phyloP scores from a whole-genome alignment of 2,888 invertebrate species.

The Orchesella flavescens region DNA sequence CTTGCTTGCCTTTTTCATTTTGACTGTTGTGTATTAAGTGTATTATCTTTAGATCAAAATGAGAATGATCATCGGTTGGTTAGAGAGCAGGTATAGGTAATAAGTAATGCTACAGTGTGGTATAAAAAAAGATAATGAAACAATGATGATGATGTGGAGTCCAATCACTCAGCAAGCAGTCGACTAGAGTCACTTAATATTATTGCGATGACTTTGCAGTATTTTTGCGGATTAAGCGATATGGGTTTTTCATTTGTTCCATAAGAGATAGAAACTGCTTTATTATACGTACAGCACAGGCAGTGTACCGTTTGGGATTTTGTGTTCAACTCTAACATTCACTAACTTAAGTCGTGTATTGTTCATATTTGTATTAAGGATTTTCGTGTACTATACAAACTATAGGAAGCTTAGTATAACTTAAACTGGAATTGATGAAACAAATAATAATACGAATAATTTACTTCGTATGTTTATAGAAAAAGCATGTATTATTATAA shows the following conservation, averaged over 20 bases:
- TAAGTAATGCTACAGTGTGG: background rate
- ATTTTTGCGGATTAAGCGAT: slow-evolving; percentile 53
- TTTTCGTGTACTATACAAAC: background rate
- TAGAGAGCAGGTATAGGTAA: background rate
- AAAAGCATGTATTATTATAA: too few relatives aligned
- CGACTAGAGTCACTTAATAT: slow-evolving; percentile 6
- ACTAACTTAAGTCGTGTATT: slow-evolving; percentile 4
- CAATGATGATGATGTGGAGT: slow-evolving; percentile 46
- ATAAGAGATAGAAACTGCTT: background rate
- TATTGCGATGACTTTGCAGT: slow-evolving; percentile 45
- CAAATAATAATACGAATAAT: too few relatives aligned
- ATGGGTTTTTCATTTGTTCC: slow-evolving; percentile 17
- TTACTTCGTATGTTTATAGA: too few relatives aligned
- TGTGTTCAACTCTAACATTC: background rate
- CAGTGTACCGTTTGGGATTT: background rate
- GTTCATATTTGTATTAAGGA: slow-evolving; percentile 10
- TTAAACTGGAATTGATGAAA: background rate
- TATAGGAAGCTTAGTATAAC: background rate
- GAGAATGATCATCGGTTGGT: slow-evolving; percentile 41
- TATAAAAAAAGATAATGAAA: slow-evolving; percentile 31
- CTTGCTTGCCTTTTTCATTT: slow-evolving; percentile 14
- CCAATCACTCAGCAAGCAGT: slow-evolving; percentile 57
- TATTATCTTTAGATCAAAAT: slow-evolving; percentile 51
- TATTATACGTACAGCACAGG: background rate
- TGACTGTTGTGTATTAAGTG: slow-evolving; percentile 18